A percentile compares a stretch with the other conserved stretches of the same genome.
Evolutionary conservation across 2,888 invertebrate species (phyloP).

Genomic region (Schizotus pectinicornis): DNA sequence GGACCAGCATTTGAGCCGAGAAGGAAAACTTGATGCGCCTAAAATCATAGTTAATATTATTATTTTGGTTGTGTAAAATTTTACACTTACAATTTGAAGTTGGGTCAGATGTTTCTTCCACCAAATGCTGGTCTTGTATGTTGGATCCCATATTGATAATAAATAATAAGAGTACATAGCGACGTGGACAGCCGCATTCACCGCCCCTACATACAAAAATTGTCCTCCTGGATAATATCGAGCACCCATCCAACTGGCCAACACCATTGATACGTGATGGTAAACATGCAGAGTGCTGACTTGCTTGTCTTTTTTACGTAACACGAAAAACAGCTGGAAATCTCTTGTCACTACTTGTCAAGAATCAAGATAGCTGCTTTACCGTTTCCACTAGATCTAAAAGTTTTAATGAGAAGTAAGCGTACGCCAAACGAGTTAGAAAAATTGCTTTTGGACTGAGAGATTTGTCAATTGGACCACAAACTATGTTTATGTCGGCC

Average conservation of each 20-base stretch:
- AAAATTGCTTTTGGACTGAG: too few species aligned
- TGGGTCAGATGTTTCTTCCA: conserved; percentile 84
- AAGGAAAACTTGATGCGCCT: conserved; percentile 67
- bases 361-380: too few species aligned
- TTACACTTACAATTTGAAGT: conserved; percentile 74
- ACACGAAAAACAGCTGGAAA: conserved; percentile 53
- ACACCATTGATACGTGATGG: conserved; percentile 79
- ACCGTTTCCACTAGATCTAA: too few species aligned
- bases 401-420: too few species aligned
- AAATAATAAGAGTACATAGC: conserved; percentile 83
- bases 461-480: too few species aligned
- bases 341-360: too few species aligned
- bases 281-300: conserved; percentile 81
- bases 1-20: conserved; percentile 61
- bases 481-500: too few species aligned
- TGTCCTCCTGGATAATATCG: conserved; percentile 72
- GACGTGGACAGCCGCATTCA: conserved; percentile 75
- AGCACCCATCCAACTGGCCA: conserved; percentile 65
- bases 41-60: conserved; percentile 43
- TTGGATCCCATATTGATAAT: conserved; percentile 72
- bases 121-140: conserved; percentile 72
- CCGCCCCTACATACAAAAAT: conserved; percentile 63
- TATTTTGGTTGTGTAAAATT: too few species aligned
- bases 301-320: conserved; percentile 79
- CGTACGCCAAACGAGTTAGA: too few species aligned